Evolutionary conservation across 2,888 invertebrate species (phyloP).

Genomic region (Sipha maydis): DNA sequence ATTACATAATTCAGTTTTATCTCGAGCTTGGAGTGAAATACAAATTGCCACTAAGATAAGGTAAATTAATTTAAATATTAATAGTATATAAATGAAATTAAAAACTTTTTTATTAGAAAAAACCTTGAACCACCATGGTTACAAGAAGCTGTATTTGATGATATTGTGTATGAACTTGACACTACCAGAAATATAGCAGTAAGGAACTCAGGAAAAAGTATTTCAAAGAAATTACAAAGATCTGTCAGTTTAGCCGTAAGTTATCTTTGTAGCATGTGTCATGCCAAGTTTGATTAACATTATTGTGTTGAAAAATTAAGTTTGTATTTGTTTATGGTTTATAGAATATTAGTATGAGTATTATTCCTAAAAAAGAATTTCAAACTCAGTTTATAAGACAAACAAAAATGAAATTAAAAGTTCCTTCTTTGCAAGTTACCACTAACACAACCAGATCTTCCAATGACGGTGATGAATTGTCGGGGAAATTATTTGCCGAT

Average conservation of each 20-base stretch:
- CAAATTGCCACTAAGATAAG: conserved; percentile 69
- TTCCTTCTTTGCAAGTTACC: conserved; percentile 48
- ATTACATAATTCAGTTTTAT: conserved; percentile 72
- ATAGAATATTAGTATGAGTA: conserved; percentile 57
- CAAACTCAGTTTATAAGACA: conserved; percentile 40
- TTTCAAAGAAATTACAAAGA: conserved; percentile 36
- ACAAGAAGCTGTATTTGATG: conserved; percentile 88
- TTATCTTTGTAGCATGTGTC: neutral
- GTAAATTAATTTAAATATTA: conserved; percentile 64
- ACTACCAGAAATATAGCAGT: conserved; percentile 82
- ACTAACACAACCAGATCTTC: conserved; percentile 55
- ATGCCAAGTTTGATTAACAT: neutral
- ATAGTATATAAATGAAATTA: neutral
- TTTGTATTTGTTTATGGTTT: conserved; percentile 49
- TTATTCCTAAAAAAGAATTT: conserved; percentile 58
- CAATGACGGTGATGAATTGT: conserved; percentile 53
- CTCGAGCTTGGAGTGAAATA: conserved; percentile 82
- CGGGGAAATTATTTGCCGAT: conserved; percentile 55
- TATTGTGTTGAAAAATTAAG: conserved; percentile 35
- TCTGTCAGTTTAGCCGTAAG: conserved; percentile 56
- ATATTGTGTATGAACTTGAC: conserved; percentile 82
- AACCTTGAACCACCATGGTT: conserved; percentile 82
- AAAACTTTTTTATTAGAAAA: conserved; percentile 67
- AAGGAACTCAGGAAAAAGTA: conserved; percentile 64
- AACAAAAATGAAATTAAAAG: conserved; percentile 53